A percentile compares a stretch with the other conserved stretches of the same genome.
Evolutionary conservation across 1,140 invertebrate species (phyloP).

Genomic region (Camponotus vicinus): DNA sequence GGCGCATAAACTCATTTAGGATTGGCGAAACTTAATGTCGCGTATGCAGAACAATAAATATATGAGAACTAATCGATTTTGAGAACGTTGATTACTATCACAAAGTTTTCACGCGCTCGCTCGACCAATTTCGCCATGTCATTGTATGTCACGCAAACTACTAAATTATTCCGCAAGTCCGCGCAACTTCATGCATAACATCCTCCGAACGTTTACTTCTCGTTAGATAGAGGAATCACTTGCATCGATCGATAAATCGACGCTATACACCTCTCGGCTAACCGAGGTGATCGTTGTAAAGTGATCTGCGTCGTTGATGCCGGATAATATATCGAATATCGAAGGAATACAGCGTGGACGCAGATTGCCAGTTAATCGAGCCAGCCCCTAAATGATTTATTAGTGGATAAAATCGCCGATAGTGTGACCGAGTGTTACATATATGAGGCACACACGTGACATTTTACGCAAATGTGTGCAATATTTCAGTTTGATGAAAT

Average conservation of each 20-base stretch:
- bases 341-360: constrained; percentile 56
- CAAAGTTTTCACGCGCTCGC: constrained; percentile 66
- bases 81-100: constrained; percentile 66
- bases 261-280: not conserved
- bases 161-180: constrained; percentile 67
- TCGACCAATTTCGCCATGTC: constrained; percentile 68
- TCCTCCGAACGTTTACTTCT: constrained; percentile 51
- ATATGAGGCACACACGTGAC: constrained; percentile 55
- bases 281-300: constrained; percentile 53
- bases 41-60: constrained; percentile 20
- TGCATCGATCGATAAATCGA: constrained; percentile 40
- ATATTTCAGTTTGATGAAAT: constrained; percentile 71
- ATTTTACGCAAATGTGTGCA: constrained; percentile 71
- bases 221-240: constrained; percentile 47
- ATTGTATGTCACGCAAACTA: constrained; percentile 56
- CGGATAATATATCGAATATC: constrained; percentile 56
- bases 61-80: constrained; percentile 66
- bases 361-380: constrained; percentile 69
- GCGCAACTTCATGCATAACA: constrained; percentile 37
- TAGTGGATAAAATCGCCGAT: constrained; percentile 72
- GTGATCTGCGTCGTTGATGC: constrained; percentile 31
- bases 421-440: constrained; percentile 23
- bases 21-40: constrained; percentile 49
- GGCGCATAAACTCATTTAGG: constrained; percentile 45
- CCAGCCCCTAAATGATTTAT: constrained; percentile 74